These are phyloP conservation scores for Antigone vipio DNA, from an alignment of 2,113 vertebrate species.

Conservation along the genomic window DNA sequence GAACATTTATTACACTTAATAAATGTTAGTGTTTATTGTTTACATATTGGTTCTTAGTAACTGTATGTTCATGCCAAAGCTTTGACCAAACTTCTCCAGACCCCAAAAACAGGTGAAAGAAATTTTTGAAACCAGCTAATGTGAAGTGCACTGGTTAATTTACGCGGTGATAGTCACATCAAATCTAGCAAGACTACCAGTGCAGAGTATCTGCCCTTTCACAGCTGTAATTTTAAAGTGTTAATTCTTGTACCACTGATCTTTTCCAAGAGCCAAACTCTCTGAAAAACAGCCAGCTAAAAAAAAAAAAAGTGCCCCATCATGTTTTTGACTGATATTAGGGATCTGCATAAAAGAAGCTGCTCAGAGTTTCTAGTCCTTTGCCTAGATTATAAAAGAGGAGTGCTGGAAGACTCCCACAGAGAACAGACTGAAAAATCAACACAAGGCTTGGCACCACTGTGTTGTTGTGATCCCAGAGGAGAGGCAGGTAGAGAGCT, in stretches of 20 bases:
- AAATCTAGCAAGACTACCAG: neutral
- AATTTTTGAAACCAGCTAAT: neutral
- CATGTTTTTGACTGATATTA: neutral
- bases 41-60: neutral
- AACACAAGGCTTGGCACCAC: neutral
- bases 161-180: neutral
- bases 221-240: neutral
- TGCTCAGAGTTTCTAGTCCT: neutral
- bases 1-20: neutral
- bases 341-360: neutral
- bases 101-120: neutral
- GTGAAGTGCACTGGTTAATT: neutral
- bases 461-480: neutral
- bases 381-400: neutral
- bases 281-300: neutral
- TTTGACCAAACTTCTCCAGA: neutral
- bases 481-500: neutral
- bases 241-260: neutral
- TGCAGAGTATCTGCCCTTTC: neutral
- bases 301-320: neutral
- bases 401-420: neutral
- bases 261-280: neutral
- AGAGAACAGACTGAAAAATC: slow-evolving; percentile 25
- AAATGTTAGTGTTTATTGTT: neutral
- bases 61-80: neutral